Base-by-base conservation (phyloP, 2,797 vertebrate species). In the Spinus olivaceus region DNA sequence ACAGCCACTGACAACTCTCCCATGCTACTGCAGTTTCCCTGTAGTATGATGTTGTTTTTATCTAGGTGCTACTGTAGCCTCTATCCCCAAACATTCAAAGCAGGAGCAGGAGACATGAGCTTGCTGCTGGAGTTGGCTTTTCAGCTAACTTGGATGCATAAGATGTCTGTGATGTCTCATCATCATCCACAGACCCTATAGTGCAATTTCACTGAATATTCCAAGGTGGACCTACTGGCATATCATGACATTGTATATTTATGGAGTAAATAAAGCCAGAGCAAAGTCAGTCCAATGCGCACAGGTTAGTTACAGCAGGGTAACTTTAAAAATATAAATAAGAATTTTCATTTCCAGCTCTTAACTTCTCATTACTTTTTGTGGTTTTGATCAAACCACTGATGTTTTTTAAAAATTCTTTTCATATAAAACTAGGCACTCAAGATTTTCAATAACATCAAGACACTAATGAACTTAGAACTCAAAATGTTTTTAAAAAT, bases 11-110 rank as follows among this genome's bases (percentile, higher is more conserved):
- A 33, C 46, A 50, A 30, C 19, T 76, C n/a, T 35, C 67, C 39
- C 44, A 42, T 0, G 0, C 18, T 59, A 5, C 30, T 33, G 20
- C 0, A 0, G 12, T 91, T 88, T 67, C 65, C 53, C 18, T 64
- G 3, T 14, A 51, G 27, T 33, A 51, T 49, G 63, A 41, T 25
- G 12, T 21, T 78, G 73, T 51, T 65, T 63, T 50, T 71, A 28
- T 28, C 39, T 27, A 20, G 18, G 39, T 46, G 27, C 23, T 61
- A 18, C 17, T 51, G 39, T 8, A 25, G 24, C 32, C 27, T 77
- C 37, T 46, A 1, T n/a, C 24, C 42, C 50, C n/a, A 17, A 21
- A 56, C 1, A 3, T 14, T 84, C 47, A 30, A 51, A 61, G 47
- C 17, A 71, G 44, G 44, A 25, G 18, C 22, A 5, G 7, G 14